Evolutionary conservation across 2,888 invertebrate species (phyloP), one percentile per base, ranked within the genome.

Genomic region (Spatulosminthurus flaviceps): DNA sequence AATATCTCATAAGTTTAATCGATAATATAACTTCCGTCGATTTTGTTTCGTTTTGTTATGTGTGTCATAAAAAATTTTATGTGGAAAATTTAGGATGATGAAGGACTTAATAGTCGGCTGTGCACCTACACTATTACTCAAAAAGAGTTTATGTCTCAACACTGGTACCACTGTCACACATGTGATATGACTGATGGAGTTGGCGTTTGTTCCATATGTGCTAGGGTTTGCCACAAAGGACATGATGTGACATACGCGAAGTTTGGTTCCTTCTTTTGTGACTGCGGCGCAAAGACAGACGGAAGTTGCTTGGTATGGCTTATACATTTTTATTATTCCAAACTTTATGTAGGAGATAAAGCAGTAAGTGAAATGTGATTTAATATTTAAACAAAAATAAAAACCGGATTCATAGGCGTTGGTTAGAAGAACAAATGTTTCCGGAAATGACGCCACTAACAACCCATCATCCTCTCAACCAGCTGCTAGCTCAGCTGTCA

Each of bases 161-260:
- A 96, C 87, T 95, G 97, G 97, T 99, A 98, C 89, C 98, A 99
- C 88, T 99, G 98, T 87, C 98, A 98, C 89, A 97, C 98, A 0
- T 98, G 98, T 88, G 94, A 94, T 88, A 98, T 99, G 98, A 93
- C 97, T 79, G 98, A 98, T 87, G 95, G 97, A 9, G 97, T 97
- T 0, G 99, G 99, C 0, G 98, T 98, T 34, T 99, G 99, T 88
- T 95, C 97, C 0, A 94, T 98, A 21, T 99, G 99, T 89, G 98
- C 98, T 0, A 91, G 96, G 77, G 98, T 98, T 11, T 98, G 98
- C 87, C 98, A 98, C 88, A 92, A 95, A 84, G 96, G 95, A 0
- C 98, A 98, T 87, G 98, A 98, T 88, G 93, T 98, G 0, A 94
- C 97, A 5, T 98, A 98, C 87, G 96, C 98, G 75, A 99, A 99